Evolutionary conservation across 2,113 vertebrate genomes (phyloP), one percentile per base, ranked within the genome.

Genomic region (Nibea albiflora): DNA sequence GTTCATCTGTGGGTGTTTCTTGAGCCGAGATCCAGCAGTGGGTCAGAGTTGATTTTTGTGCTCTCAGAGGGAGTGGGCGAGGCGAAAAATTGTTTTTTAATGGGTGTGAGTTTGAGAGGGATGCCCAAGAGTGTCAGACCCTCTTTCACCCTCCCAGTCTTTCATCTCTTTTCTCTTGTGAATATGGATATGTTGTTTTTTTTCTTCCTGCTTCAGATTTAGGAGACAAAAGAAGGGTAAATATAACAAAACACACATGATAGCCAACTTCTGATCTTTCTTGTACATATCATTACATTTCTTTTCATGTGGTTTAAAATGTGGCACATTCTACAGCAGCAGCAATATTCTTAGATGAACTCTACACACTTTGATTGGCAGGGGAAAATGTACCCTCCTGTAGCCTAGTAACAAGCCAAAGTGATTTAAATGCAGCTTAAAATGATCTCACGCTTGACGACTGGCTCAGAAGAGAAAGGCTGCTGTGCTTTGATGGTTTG

Each of bases 371-470:
- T 80, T 81, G 80, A 83, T 52, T 75, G 71, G 58, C 71, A 64
- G 73, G 16, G 50, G 46, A 47, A 88, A 80, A 79, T 64, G 17
- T 63, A 84, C 60, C 66, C 17, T 54, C 68, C 80, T 78, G 91
- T 90, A 87, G 70, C 85, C 76, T 90, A 89, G 88, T 89, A 86
- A 91, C 88, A 81, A 76, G 72, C 61, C 47, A 68, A 39, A 73
- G 70, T 47, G 22, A 82, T 85, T 71, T 67, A 86, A 88, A 89
- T 75, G 77, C 74, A 81, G 62, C 71, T 70, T 20, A 58, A 71
- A 73, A 26, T 78, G 78, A 72, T 80, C 60, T 77, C 87, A 56
- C 10, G 58, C 66, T 35, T 42, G 39, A 50, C 24, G 10, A 52
- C 54, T 14, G n/a, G 16, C 47, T 57, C n/a, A 49, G n/a, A 76